phyloP scores from a whole-genome alignment of 1,140 invertebrate species.

The Drosophila orosa region DNA sequence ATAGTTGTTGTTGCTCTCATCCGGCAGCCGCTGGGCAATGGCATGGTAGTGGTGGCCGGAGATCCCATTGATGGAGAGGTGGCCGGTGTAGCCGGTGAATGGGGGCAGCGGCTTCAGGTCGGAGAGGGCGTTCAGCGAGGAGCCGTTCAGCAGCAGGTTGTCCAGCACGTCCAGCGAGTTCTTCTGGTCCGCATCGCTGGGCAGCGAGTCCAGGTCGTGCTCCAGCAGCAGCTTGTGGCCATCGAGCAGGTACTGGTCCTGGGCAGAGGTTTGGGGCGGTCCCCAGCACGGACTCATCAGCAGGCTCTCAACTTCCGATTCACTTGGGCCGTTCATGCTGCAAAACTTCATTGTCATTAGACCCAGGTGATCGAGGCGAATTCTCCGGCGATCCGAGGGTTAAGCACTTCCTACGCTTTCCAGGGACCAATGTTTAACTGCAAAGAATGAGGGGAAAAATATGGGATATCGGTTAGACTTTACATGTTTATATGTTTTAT shows the following conservation, averaged over 20 bases:
- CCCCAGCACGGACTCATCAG: slow-evolving; percentile 84
- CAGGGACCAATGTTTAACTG: slow-evolving; percentile 19
- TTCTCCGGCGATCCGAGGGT: slow-evolving; percentile 32
- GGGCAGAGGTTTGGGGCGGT: slow-evolving; percentile 78
- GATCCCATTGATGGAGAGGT: slow-evolving; percentile 92
- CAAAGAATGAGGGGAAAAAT: not conserved
- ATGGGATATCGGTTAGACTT: not conserved
- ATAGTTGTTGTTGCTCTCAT: slow-evolving; percentile 89
- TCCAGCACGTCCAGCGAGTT: slow-evolving; percentile 87
- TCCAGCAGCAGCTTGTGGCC: slow-evolving; percentile 84
- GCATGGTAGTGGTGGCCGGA: slow-evolving; percentile 94
- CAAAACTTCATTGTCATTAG: slow-evolving; percentile 85
- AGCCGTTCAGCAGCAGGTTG: slow-evolving; percentile 87
- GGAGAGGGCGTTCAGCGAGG: slow-evolving; percentile 87
- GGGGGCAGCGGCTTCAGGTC: slow-evolving; percentile 94
- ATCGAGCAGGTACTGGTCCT: slow-evolving; percentile 83
- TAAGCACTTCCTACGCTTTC: slow-evolving; percentile 18
- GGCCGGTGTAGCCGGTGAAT: slow-evolving; percentile 93
- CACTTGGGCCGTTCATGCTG: slow-evolving; percentile 85
- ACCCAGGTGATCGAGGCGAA: slow-evolving; percentile 58
- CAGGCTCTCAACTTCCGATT: slow-evolving; percentile 84
- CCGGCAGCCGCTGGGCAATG: slow-evolving; percentile 89
- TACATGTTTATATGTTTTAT: not conserved
- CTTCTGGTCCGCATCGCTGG: slow-evolving; percentile 85
- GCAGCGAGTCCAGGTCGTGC: slow-evolving; percentile 82